These are phyloP conservation scores for Sarcophaga bullata DNA, from an alignment of 1,140 invertebrate species.

Conservation along the genomic window DNA sequence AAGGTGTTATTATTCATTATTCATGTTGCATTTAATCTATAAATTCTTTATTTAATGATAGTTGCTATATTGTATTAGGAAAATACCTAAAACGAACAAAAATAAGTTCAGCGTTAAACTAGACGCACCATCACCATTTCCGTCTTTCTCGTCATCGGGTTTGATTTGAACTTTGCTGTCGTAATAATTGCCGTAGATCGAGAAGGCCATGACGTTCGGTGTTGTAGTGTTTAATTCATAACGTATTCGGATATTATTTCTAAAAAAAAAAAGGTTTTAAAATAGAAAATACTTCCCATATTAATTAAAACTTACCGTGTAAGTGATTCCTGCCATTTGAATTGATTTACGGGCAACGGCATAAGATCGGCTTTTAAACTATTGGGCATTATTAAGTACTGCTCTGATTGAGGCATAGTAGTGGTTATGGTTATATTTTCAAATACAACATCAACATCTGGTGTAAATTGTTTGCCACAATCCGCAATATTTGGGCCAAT, in stretches of 20 bases:
- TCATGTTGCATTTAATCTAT: neutral
- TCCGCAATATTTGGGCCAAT: constrained; percentile 48
- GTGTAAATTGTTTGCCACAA: constrained; percentile 48
- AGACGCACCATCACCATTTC: neutral
- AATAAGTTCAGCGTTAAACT: neutral
- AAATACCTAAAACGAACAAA: neutral
- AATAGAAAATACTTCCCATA: neutral
- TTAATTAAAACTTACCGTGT: constrained; percentile 23
- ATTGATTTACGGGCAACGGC: constrained; percentile 52
- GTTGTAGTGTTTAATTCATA: constrained; percentile 45
- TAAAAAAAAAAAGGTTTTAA: constrained; percentile 36
- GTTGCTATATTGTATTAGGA: neutral
- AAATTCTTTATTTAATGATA: constrained; percentile 3
- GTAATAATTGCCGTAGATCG: constrained; percentile 60
- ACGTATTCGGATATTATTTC: constrained; percentile 46
- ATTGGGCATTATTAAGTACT: constrained; percentile 51
- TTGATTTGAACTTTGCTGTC: constrained; percentile 26
- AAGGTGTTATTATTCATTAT: neutral
- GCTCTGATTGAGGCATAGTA: constrained; percentile 46
- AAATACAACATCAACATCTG: constrained; percentile 43
- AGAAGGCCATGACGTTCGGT: constrained; percentile 54
- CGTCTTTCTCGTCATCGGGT: neutral
- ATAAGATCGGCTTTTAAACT: constrained; percentile 51
- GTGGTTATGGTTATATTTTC: constrained; percentile 47
- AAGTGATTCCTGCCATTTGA: constrained; percentile 47